Base-by-base conservation (phyloP, 1,140 invertebrate species). In the Onthophagus taurus region DNA sequence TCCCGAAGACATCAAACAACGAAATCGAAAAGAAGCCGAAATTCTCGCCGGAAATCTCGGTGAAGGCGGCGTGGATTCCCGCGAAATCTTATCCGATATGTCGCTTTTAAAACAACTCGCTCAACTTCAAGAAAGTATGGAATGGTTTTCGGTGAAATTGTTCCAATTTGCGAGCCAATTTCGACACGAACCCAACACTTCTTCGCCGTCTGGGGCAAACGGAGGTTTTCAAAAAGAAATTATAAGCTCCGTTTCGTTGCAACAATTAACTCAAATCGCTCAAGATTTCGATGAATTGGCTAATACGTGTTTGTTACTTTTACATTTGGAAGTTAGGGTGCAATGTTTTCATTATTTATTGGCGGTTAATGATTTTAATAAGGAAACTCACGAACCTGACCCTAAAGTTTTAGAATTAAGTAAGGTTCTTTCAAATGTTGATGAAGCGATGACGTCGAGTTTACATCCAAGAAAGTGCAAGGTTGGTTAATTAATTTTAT, bases 291-390 rank as follows among this genome's bases (percentile, higher is more conserved):
- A 90, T 58, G 85, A 92, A 51, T 72, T 96, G 31, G 81, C 89
- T 0, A 86, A 96, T 58, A 92, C 85, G 23, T 94, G 90, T 61
- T 72, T 97, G 24, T 63, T 97, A 12, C 78, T 96, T 19, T 63
- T 97, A 17, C 92, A 97, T 72, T 71, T 97, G 51, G 93, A 97
- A 72, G 86, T 90, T 31, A 76, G 92, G 46, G 89, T 96, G 20
- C 90, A 95, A 59, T 96, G 91, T 64, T 96, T 96, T 65, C 89
- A 90, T 65, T 92, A 93, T 68, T 68, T 97, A 29, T 61, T 85
- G 33, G 80, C 82, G 2, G 69, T 83, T 31, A 73, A 76, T n/a
- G 74, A 78, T 53, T 72, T 75, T 57, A 70, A 63, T 48, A 70
- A 70, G 60, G 68, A 71, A 54, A 75, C 76, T 23, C 76, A 85